Base-by-base conservation (phyloP, 2,888 invertebrate species). In the Coecobrya sp. region DNA sequence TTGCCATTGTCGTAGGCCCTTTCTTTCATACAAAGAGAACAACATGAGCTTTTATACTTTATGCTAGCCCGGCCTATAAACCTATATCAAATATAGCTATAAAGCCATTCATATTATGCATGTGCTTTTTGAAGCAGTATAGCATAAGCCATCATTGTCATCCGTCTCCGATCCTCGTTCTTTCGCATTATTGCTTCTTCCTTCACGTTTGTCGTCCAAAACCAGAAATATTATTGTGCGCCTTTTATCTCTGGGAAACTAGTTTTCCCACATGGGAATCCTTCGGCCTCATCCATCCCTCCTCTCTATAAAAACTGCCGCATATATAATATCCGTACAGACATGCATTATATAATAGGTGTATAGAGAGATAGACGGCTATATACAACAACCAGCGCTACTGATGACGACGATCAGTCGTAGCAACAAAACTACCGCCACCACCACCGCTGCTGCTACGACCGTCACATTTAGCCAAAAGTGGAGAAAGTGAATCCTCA, bases 401-500 rank as follows among this genome's bases (percentile, higher is more conserved):
- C 42, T 70, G 70, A 70, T 42, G 70, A 70, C 70, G 70, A 70
- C 19, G 49, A 49, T 49, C 49, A 10, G 49, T n/a, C 30, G 68
- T 42, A 70, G 70, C 70, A 70, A 70, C n/a, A n/a, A 5, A 30
- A 65, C 70, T 42, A 36, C 70, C 30, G 27, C 25, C 27, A 79
- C 76, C 19, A 36, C 70, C 30, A 52, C 25, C 27, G 52, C 76
- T 8, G 49, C 68, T n/a, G 30, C 68, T 27, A 27, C 68, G 16
- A 59, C 76, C 45, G 45, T 49, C 52, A 79, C 52, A 79, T 79
- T 79, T 79, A 49, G 49, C 79, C 79, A 52, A 85, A 85, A 65
- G 65, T 85, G 86, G 86, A 86, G 86, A 86, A 86, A 86, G 86
- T 86, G 86, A 86, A 70, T 86, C 70, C 70, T 86, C 86, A 86